A percentile compares a stretch with the other conserved stretches of the same genome.
These are phyloP conservation scores for Castor canadensis DNA, from an alignment of 2,113 vertebrate species.

Conservation along the genomic window DNA sequence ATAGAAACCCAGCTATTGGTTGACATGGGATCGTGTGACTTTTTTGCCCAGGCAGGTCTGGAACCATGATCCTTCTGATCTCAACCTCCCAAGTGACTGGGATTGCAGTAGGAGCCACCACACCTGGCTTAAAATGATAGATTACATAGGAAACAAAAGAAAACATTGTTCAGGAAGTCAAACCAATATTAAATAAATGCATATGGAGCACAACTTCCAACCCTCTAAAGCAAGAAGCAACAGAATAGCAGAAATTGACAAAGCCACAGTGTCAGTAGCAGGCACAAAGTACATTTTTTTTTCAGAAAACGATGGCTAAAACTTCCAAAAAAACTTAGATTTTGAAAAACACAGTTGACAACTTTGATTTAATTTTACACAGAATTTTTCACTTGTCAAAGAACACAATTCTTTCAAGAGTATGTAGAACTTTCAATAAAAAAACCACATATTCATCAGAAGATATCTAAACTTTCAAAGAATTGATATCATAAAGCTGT, in stretches of 20 bases:
- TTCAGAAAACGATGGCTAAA: not conserved
- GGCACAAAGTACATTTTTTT: not conserved
- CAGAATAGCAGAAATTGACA: not conserved
- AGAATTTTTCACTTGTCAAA: not conserved
- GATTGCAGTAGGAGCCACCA: too few relatives aligned
- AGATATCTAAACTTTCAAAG: not conserved
- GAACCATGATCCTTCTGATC: too few relatives aligned
- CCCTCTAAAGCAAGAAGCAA: not conserved
- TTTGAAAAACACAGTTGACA: not conserved
- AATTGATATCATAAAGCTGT: not conserved
- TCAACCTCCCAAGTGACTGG: too few relatives aligned
- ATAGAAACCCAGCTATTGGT: too few relatives aligned
- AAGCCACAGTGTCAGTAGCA: not conserved
- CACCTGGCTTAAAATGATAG: too few relatives aligned
- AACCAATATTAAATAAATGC: not conserved
- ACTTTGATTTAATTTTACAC: not conserved
- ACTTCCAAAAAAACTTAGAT: not conserved
- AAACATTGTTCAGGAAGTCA: not conserved
- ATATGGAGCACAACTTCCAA: not conserved
- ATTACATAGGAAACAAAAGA: not conserved
- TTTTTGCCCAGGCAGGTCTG: too few relatives aligned
- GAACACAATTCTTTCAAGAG: not conserved
- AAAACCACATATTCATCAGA: not conserved
- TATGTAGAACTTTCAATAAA: not conserved
- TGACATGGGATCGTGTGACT: too few relatives aligned